Base-by-base conservation (phyloP, 92 coral and sea anemone species). In the Porites evermanni region DNA sequence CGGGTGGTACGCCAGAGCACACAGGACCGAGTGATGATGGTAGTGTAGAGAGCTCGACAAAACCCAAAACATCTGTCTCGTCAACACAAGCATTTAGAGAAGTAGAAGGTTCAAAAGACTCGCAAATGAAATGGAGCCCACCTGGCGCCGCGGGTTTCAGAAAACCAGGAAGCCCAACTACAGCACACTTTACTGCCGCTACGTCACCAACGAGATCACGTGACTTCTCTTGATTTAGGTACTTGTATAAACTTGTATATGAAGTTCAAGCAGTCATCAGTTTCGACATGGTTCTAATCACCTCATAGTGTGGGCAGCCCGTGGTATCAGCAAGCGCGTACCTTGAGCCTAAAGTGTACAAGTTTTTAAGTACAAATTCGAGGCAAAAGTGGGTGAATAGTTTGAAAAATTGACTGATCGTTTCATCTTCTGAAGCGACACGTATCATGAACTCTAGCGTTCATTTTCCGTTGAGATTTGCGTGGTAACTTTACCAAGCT, bases 161-260 rank as follows among this genome's bases (percentile, higher is more conserved):
- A 32, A 74, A 53, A 23, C 64, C 78, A 6, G 63, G 64, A 7
- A 54, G 78, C 64, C 32, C 78, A 0, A 56, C 79, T 2, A 58
- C 77, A 64, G 59, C 94, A n/a, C 98, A 96, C 69, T 94, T 94
- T 71, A 96, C 98, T 32, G 98, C 98, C 14, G 94, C 94, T 6
- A 58, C 90, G 65, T 94, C 99, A 20, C 98, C 99, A 1, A 94
- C 99, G 12, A 87, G 99, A n/a, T 82, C 96, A 70, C 91, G 91
- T 63, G 96, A 91, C 66, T 96, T 89, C 82, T 72, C 63, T 1
- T 84, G 67, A 74, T 64, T 18, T 13, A 23, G 26, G 47, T 20
- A 66, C 14, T 8, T 10, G 67, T 51, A 32, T 21, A 65, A 13
- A 66, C 14, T 8, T 10, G 67, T 51, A 32, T 21, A 65, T 20